Conservation (phyloP, 2,113 vertebrate species). For the Aegithalos caudatus region DNA sequence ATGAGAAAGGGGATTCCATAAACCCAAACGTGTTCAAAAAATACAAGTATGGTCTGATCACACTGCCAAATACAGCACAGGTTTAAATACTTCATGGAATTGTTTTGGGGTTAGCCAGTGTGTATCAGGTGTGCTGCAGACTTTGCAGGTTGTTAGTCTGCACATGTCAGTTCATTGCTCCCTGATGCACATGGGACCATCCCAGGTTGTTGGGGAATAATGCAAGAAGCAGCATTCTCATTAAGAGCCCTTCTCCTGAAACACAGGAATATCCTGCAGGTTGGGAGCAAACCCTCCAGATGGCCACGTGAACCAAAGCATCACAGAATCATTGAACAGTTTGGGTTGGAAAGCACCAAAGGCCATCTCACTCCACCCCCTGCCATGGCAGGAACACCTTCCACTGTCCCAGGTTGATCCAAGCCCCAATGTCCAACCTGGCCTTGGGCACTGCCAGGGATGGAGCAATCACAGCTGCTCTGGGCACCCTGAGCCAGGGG, state of each 20-base stretch:
- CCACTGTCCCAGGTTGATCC: background rate
- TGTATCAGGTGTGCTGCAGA: background rate
- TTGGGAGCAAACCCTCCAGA: background rate
- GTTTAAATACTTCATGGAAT: background rate
- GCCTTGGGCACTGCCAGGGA: background rate
- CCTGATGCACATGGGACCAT: background rate
- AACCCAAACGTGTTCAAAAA: background rate
- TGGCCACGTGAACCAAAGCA: background rate
- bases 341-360: background rate
- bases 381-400: background rate
- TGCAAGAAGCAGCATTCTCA: background rate
- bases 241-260: background rate
- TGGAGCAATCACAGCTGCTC: background rate
- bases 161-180: background rate
- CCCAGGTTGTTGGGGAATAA: background rate
- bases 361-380: fast-evolving
- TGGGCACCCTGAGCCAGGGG: background rate
- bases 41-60: background rate
- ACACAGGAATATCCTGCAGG: background rate
- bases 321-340: background rate
- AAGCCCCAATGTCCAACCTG: background rate
- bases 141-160: background rate
- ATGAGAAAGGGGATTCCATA: background rate
- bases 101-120: background rate
- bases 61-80: background rate